Base-by-base conservation (phyloP, 2,888 invertebrate species). In the Scaptomyza parva region DNA sequence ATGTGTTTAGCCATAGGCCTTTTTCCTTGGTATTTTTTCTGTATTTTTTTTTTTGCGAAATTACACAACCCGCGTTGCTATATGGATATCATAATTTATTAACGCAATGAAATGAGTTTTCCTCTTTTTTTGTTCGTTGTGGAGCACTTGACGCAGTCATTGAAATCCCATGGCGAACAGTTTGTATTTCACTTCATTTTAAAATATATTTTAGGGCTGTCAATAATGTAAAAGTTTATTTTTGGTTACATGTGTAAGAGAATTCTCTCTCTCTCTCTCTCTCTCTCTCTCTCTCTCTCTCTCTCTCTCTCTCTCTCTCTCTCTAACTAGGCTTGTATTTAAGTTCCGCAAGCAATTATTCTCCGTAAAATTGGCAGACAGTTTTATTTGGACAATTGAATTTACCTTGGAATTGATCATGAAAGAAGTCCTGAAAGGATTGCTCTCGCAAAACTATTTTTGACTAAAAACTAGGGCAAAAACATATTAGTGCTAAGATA, bases 1-100 rank as follows among this genome's bases (percentile, higher is more conserved):
- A 17, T 58, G 20, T 59, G 24, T 47, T 54, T 48, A 47, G 44
- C 30, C 47, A 68, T 82, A 78, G 86, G 74, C 73, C 61, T 65
- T 43, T 62, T 41, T 55, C 26, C 26, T 3, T 58, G 53, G n/a
- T n/a, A n/a, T 45, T 61, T 48, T 63, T 63, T 24, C 58, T 57
- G 30, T 61, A 58, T 52, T 45, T 39, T 60, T 62, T 57, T 65
- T 73, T 62, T 70, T 71, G 69, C 66, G 70, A 78, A 83, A 72
- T 81, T 79, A 54, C 73, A 76, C 72, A 78, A 71, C 75, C 82
- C 78, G 76, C 76, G 77, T 75, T 69, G 57, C 64, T 68, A 55
- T 64, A 37, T 35, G 35, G 8, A 35, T 5, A 76, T 80, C 86
- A 88, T 89, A 89, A 90, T 89, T 89, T 88, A 90, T 88, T 90